Evolutionary conservation across 2,888 invertebrate genomes (phyloP).

Genomic region (Brenthis hecate): DNA sequence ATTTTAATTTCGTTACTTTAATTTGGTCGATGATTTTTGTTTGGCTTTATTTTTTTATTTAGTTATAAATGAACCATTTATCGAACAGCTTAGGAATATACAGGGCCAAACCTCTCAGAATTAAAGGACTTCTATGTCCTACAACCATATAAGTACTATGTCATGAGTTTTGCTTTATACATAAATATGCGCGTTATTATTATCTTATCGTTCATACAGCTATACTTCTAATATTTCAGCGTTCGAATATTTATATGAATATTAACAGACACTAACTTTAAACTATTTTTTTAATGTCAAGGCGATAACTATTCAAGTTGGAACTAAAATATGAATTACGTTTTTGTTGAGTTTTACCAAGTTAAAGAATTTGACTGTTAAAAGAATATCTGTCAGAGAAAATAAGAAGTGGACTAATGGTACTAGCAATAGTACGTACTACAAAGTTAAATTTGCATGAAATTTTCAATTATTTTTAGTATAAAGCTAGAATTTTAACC

Average conservation of each 20-base stretch:
- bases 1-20: constrained; percentile 8
- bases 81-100: neutral
- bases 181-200: constrained; percentile 1
- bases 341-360: neutral
- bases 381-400: neutral
- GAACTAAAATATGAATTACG: constrained; percentile 2
- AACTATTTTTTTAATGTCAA: constrained; percentile 2
- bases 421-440: too few relatives aligned
- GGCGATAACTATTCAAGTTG: neutral
- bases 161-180: neutral
- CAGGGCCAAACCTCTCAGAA: neutral
- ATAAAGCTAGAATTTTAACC: constrained; percentile 15
- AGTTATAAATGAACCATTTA: neutral
- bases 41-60: neutral
- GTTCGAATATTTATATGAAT: neutral
- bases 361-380: neutral
- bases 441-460: neutral
- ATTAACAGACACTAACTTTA: neutral
- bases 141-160: neutral
- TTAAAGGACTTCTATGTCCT: neutral
- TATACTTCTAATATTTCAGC: neutral
- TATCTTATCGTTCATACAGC: neutral
- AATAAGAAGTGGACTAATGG: neutral
- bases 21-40: neutral
- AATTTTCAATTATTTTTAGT: constrained; percentile 10